Percentiles rank a stretch among this genome's conserved stretches.
These are phyloP conservation scores for human DNA, from an alignment of 2,113 vertebrate genomes.

Conservation along the genomic window GRCh38 chr5:9629001-9629500, in stretches of 20 bases:
- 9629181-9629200: slow-evolving; percentile 62
- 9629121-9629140: not conserved
- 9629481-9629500: rapidly evolving
- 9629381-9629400: rapidly evolving
- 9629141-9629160: not conserved
- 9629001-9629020: not conserved
- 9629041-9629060: too few relatives aligned
- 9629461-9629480: slow-evolving; percentile 18
- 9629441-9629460: not conserved
- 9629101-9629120: rapidly evolving
- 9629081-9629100: rapidly evolving
- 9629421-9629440: slow-evolving; percentile 58
- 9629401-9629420: not conserved
- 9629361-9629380: rapidly evolving
- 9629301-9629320: not conserved
- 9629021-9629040: not conserved
- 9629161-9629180: not conserved
- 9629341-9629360: not conserved
- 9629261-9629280: rapidly evolving
- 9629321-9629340: slow-evolving; percentile 53
- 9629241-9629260: rapidly evolving
- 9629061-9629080: rapidly evolving
- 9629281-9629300: rapidly evolving
- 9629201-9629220: slow-evolving; percentile 53
- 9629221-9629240: not conserved